These are phyloP conservation scores for Ornithoptera priamus DNA, from an alignment of 2,888 invertebrate species.

Conservation along the genomic window DNA sequence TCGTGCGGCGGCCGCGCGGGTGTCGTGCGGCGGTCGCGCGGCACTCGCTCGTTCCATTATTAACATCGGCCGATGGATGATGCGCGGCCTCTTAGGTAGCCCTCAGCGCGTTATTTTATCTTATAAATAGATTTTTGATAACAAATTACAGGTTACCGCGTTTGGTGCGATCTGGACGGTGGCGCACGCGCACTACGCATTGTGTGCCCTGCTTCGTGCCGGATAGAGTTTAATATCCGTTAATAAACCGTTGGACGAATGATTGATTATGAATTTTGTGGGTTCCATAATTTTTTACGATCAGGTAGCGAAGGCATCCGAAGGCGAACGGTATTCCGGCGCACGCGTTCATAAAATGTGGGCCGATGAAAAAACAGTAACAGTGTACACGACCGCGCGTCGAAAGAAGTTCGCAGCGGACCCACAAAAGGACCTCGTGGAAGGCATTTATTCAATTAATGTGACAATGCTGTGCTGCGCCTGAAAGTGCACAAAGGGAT, in stretches of 20 bases:
- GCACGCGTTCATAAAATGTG: slow-evolving; percentile 5
- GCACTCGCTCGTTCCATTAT: slow-evolving; percentile 63
- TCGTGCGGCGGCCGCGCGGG: no score
- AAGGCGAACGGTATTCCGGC: slow-evolving; percentile 33
- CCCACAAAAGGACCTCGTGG: slow-evolving; percentile 53
- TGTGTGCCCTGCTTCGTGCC: slow-evolving; percentile 59
- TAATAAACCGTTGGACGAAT: slow-evolving; percentile 37
- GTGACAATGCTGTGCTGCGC: slow-evolving; percentile 68
- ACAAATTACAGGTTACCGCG: slow-evolving; percentile 79
- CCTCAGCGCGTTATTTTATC: slow-evolving; percentile 72
- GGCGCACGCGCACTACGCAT: slow-evolving; percentile 48
- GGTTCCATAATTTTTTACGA: slow-evolving; percentile 59
- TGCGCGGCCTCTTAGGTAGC: slow-evolving; percentile 76
- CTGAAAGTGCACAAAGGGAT: slow-evolving; percentile 69
- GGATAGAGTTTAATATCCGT: slow-evolving; percentile 63
- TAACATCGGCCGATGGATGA: slow-evolving; percentile 68
- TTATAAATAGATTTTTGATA: slow-evolving; percentile 80
- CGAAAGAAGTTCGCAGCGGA: slow-evolving; percentile 29
- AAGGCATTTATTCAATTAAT: slow-evolving; percentile 77
- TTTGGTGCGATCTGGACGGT: slow-evolving; percentile 70
- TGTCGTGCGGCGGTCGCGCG: slow-evolving; percentile 52
- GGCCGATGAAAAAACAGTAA: slow-evolving; percentile 32
- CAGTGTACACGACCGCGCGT: slow-evolving; percentile 37
- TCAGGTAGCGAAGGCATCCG: slow-evolving; percentile 57
- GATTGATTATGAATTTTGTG: slow-evolving; percentile 49